phyloP scores from a whole-genome alignment of 2,113 vertebrate species.

The Petrocephalus microphthalmus region DNA sequence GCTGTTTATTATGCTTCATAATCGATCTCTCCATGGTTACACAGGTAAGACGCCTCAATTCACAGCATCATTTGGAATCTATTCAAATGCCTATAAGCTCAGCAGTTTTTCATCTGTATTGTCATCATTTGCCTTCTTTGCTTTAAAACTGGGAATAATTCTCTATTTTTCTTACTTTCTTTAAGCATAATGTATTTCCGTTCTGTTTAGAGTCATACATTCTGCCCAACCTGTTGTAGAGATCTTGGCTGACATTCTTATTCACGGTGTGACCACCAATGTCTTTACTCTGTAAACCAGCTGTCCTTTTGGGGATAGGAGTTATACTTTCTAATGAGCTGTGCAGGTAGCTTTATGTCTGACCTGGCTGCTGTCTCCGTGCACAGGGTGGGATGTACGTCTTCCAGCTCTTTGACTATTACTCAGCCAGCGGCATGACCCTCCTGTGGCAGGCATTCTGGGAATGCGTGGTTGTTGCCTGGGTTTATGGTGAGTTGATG shows the following conservation, averaged over 20 bases:
- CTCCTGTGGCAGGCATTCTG: conserved; percentile 75
- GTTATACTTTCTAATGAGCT: not conserved
- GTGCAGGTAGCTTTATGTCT: not conserved
- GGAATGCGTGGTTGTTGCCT: conserved; percentile 71
- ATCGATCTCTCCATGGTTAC: conserved; percentile 76
- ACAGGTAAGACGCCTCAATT: conserved; percentile 50
- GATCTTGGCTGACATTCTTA: not conserved
- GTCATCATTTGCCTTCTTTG: not conserved
- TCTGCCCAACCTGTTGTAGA: not conserved
- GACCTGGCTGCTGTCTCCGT: not conserved
- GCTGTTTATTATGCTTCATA: conserved; percentile 63
- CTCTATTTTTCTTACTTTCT: not conserved
- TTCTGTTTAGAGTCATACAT: not conserved
- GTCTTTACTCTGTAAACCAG: not conserved
- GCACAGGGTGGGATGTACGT: conserved; percentile 72
- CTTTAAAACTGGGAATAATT: not conserved
- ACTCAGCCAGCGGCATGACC: conserved; percentile 75
- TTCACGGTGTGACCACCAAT: not conserved
- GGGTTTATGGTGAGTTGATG: conserved; percentile 67
- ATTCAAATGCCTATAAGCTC: not conserved
- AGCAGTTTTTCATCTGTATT: not conserved
- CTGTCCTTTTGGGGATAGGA: not conserved
- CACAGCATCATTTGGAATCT: not conserved
- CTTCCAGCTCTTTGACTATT: conserved; percentile 76
- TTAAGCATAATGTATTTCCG: not conserved